Evolutionary conservation across 2,888 invertebrate species (phyloP).

Genomic region (Euphydryas editha): DNA sequence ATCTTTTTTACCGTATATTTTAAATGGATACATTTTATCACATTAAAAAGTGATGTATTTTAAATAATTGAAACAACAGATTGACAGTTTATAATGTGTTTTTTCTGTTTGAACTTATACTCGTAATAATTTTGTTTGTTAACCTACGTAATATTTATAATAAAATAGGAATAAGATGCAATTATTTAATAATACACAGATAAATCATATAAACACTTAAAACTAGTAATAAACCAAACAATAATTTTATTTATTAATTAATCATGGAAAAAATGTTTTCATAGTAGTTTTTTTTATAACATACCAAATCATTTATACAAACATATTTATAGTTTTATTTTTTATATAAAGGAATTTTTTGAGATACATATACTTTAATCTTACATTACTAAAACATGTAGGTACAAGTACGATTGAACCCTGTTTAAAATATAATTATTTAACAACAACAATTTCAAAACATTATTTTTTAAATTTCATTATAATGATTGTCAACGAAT

Average conservation of each 20-base stretch:
- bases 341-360: no score
- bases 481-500: no score
- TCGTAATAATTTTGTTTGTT: neutral
- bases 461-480: no score
- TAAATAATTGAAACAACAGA: neutral
- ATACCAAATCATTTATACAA: no score
- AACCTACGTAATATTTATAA: neutral
- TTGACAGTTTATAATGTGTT: neutral
- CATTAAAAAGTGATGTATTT: neutral
- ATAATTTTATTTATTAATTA: neutral
- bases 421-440: no score
- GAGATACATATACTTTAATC: no score
- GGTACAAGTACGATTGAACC: no score
- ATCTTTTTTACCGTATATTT: no score
- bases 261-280: neutral
- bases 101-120: neutral
- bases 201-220: neutral
- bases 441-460: no score
- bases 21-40: neutral
- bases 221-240: neutral
- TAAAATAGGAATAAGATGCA: slow-evolving; percentile 3
- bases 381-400: no score
- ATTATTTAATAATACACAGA: neutral
- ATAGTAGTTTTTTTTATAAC: no score
- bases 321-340: no score